Base-by-base conservation (phyloP, 1,140 invertebrate species). In the Coelopa frigida region DNA sequence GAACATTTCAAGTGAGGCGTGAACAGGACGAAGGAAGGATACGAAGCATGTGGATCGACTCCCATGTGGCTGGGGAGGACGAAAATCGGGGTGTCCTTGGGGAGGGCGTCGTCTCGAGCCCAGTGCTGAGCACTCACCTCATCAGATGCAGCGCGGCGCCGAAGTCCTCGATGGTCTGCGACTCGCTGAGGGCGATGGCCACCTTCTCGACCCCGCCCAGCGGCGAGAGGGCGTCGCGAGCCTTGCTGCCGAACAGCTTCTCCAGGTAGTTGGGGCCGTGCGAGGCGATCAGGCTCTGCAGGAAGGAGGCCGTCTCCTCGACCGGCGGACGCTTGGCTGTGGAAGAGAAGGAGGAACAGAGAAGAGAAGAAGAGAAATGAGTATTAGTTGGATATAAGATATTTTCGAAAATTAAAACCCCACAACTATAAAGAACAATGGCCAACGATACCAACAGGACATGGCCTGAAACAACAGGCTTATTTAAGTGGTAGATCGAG, bases 201-300 rank as follows among this genome's bases (percentile, higher is more conserved):
- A 96, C 92, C 70, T 88, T 86, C 58, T 94, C 86, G 6, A 95
- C 89, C 24, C 93, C 94, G 21, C 94, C 94, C 17, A 97, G 75
- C 1, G 88, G 89, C 50, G 81, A 80, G 20, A 96, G 75, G 1
- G 90, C 87, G 62, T 95, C 89, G 52, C 91, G 76, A 14, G 93
- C 93, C 74, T 94, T 95, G 61, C 79, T 86, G 41, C 92, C 93
- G 59, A 96, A 96, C 22, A 97, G 75, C 72, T 96, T 97, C 70
- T 94, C 92, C 58, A 96, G 74, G 68, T 95, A 97, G 74, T 96
- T 94, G 49, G 92, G 90, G 52, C 93, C 93, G 71, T 97, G 93
- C 48, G 89, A 93, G 15, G 88, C 86, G 47, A 96, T 72, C 47
- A 97, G 75, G 7, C 89, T 93, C 62, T 95, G 89, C 43, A 96